phyloP scores from a whole-genome alignment of 2,888 invertebrate genomes.

The Drosophila anceps region DNA sequence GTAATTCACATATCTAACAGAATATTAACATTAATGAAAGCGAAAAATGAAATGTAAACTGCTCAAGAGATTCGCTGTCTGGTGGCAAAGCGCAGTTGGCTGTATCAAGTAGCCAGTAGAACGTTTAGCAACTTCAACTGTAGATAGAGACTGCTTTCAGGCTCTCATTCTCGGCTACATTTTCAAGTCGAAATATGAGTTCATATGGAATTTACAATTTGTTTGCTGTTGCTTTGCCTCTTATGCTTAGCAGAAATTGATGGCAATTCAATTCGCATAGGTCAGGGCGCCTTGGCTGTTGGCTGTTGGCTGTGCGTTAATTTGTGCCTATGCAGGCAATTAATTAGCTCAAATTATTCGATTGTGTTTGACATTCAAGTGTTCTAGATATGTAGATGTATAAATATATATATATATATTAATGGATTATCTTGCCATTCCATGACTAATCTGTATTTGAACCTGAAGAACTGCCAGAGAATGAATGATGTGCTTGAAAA shows the following conservation, averaged over 20 bases:
- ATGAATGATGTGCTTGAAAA: too few species aligned
- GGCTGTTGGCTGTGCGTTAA: too few species aligned
- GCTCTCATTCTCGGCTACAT: neutral
- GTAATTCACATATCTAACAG: neutral
- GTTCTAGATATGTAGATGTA: neutral
- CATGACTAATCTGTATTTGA: neutral
- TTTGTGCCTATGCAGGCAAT: neutral
- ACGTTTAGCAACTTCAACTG: neutral
- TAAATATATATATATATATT: neutral
- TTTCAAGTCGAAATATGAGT: neutral
- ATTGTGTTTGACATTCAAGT: constrained; percentile 5
- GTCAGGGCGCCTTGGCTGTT: constrained; percentile 5
- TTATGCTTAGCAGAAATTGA: neutral
- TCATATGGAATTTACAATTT: neutral
- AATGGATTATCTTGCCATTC: neutral
- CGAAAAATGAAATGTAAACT: constrained; percentile 8
- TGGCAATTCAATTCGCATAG: constrained; percentile 5
- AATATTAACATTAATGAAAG: neutral
- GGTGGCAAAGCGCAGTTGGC: neutral
- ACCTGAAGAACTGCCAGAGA: neutral
- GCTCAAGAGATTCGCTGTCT: neutral
- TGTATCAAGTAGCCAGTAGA: neutral
- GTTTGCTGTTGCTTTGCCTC: neutral
- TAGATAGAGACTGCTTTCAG: neutral
- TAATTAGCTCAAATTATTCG: constrained; percentile 3